These are phyloP conservation scores for Syngnathus acus DNA, from an alignment of 2,797 vertebrate genomes.

Conservation along the genomic window DNA sequence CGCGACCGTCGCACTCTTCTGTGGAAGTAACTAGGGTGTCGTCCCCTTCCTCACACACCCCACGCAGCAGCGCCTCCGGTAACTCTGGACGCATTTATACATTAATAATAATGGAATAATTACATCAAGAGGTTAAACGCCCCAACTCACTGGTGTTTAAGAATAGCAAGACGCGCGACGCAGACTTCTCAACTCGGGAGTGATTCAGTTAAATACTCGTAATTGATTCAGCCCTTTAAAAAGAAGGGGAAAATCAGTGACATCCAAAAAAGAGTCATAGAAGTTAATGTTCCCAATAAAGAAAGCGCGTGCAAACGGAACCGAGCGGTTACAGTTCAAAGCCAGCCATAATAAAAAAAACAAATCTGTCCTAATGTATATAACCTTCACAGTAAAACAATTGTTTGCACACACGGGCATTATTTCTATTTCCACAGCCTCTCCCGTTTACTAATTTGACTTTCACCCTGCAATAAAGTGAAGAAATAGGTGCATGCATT, in stretches of 20 bases:
- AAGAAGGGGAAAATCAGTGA: background rate
- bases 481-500: constrained; percentile 16
- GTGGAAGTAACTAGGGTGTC: constrained; percentile 8
- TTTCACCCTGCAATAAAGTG: constrained; percentile 41
- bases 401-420: background rate
- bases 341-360: background rate
- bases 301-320: background rate
- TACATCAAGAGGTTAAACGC: background rate
- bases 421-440: constrained; percentile 36
- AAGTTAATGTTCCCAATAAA: background rate
- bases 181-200: background rate
- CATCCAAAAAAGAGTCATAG: background rate
- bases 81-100: background rate
- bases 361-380: background rate
- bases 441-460: constrained; percentile 12
- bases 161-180: background rate
- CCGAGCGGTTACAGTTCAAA: background rate
- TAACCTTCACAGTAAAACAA: background rate
- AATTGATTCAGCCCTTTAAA: background rate
- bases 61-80: background rate
- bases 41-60: background rate
- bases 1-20: constrained; percentile 58
- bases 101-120: background rate
- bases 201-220: background rate
- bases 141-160: background rate